These are phyloP conservation scores for Gambusia holbrooki DNA, from an alignment of 2,113 vertebrate species.

Conservation along the genomic window DNA sequence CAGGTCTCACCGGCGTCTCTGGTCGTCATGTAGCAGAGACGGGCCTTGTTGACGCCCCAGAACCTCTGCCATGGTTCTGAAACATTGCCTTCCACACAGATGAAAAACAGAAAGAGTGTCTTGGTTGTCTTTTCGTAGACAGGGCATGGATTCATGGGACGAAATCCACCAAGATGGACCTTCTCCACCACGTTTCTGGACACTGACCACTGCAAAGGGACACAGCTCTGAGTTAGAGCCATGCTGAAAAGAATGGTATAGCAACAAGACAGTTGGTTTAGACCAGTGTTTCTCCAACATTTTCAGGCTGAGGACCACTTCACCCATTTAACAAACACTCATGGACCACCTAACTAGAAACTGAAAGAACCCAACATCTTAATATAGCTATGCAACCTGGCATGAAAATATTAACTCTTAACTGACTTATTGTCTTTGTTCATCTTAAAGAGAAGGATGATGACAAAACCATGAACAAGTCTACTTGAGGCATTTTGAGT, in stretches of 20 bases:
- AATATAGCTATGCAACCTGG: no score
- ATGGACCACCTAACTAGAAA: no score
- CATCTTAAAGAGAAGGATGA: no score
- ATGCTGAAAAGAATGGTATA: background rate
- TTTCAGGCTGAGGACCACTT: no score
- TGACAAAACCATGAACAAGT: no score
- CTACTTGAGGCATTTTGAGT: no score
- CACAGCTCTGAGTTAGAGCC: rapidly evolving
- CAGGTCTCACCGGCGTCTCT: constrained; percentile 8
- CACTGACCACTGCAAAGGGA: constrained; percentile 17
- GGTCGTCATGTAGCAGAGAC: constrained; percentile 21
- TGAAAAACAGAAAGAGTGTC: constrained; percentile 17
- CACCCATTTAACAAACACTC: no score
- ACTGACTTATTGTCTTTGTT: no score
- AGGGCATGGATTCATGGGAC: background rate
- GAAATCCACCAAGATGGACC: rapidly evolving
- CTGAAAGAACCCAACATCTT: no score
- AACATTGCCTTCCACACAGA: background rate
- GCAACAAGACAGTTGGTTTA: background rate
- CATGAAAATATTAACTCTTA: no score
- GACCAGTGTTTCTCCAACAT: no score
- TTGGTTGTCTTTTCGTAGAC: background rate
- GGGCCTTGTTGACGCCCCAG: constrained; percentile 6
- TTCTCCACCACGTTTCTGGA: background rate
- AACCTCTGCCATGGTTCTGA: constrained; percentile 7